Base-by-base conservation (phyloP, 2,888 invertebrate genomes). In the Acheta domesticus region DNA sequence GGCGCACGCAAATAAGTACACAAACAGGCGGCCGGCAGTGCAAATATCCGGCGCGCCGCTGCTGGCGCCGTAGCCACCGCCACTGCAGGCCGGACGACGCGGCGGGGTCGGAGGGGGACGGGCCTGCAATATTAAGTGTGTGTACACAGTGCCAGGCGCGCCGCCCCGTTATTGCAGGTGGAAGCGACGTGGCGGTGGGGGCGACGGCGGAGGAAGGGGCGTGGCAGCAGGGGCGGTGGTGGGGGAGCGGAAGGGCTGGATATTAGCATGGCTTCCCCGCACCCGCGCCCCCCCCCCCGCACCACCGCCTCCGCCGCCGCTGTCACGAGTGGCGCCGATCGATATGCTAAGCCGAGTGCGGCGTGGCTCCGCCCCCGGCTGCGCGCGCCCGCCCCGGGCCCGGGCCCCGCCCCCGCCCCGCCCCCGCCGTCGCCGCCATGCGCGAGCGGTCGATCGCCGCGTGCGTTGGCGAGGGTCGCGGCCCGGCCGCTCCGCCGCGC, bases 101-200 rank as follows among this genome's bases (percentile, higher is more conserved):
- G 62, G 62, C 62, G 62, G 62, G 62, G 62, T 19, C 62, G 62
- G 19, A 14, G 19, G 62, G 62, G n/a, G 62, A 2, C 62, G 62
- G 62, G 16, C n/a, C 62, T 62, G 62, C 62, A 62, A 62, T 62
- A 62, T 62, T 62, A 62, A 62, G 62, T 62, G 62, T 62, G 62
- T 62, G 62, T 62, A 62, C 62, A 62, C 62, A 62, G 62, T 3
- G 62, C 62, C 16, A 62, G 62, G 62, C 62, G 62, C 62, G 62
- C 62, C 62, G 16, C 62, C 62, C 62, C 62, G 62, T 62, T 62
- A 62, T 62, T 62, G 62, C 62, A 62, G 62, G 62, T 62, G 62
- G 62, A 19, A n/a, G 62, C n/a, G 62, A 14, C 16, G 62, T 8
- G 62, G 62, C 62, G 62, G 14, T 62, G n/a, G 62, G 62, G 62